Evolutionary conservation across 23 tunicate species (phyloP).

Genomic region (Halocynthia aurantium): DNA sequence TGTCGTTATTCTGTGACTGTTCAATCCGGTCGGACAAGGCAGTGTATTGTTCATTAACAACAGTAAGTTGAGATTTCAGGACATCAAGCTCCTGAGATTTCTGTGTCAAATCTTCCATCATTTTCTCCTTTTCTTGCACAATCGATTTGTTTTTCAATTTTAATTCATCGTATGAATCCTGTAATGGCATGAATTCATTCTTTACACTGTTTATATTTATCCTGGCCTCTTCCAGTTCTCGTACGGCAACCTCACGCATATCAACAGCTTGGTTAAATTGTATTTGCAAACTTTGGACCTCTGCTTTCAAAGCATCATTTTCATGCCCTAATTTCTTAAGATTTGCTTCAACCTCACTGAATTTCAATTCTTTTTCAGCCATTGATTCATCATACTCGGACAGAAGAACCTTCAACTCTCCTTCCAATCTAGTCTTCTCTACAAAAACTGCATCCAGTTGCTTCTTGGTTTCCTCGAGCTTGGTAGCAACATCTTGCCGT

Average conservation of each 20-base stretch:
- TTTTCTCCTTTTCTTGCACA: slow-evolving; percentile 8
- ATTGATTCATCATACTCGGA: neutral
- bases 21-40: no score
- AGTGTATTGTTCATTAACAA: no score
- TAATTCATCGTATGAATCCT: neutral
- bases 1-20: no score
- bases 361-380: neutral
- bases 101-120: neutral
- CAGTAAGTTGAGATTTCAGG: no score
- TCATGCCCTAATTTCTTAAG: neutral
- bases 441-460: neutral
- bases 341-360: neutral
- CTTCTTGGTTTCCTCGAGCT: neutral
- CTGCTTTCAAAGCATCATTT: neutral
- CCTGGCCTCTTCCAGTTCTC: neutral
- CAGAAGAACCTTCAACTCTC: neutral
- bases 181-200: neutral
- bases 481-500: neutral
- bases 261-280: neutral
- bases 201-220: neutral
- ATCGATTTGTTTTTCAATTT: neutral
- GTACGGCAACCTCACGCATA: neutral
- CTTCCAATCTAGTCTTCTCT: neutral
- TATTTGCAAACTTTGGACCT: neutral
- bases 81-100: no score